Evolutionary conservation across 2,888 invertebrate species (phyloP).

Genomic region (Pedicia rivosa): DNA sequence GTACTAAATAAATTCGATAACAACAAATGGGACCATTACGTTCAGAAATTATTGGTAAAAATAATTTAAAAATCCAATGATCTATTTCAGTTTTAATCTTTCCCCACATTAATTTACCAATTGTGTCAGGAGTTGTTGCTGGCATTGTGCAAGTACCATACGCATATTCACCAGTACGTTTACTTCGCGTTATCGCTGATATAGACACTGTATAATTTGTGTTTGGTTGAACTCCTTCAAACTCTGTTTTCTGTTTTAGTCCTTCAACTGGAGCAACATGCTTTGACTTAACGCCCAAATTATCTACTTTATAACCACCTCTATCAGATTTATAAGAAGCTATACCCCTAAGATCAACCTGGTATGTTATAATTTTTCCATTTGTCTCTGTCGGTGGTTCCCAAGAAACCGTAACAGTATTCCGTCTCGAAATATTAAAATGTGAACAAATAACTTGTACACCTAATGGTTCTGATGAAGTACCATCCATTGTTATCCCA

Average conservation of each 20-base stretch:
- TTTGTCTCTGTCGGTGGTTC: slow-evolving; percentile 53
- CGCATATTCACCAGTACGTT: slow-evolving; percentile 53
- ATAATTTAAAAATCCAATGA: slow-evolving; percentile 56
- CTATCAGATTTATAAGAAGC: slow-evolving; percentile 37
- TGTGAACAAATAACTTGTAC: slow-evolving; percentile 48
- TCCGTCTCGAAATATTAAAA: slow-evolving; percentile 34
- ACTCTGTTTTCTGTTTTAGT: slow-evolving; percentile 32
- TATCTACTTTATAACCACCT: slow-evolving; percentile 34
- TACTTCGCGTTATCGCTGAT: slow-evolving; percentile 60
- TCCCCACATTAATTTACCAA: slow-evolving; percentile 36
- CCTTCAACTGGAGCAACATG: slow-evolving; percentile 36
- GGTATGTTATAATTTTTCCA: slow-evolving; percentile 63
- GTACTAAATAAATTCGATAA: slow-evolving; percentile 64
- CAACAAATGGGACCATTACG: slow-evolving; percentile 80
- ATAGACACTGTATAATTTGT: slow-evolving; percentile 69
- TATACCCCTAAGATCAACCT: slow-evolving; percentile 41
- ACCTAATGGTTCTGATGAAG: slow-evolving; percentile 55
- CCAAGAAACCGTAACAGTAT: slow-evolving; percentile 57
- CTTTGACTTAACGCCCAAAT: slow-evolving; percentile 42
- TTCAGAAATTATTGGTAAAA: slow-evolving; percentile 61
- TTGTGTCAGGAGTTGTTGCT: slow-evolving; percentile 49
- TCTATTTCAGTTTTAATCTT: slow-evolving; percentile 43
- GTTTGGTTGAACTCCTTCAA: slow-evolving; percentile 61
- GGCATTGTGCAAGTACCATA: slow-evolving; percentile 49
- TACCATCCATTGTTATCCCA: slow-evolving; percentile 72